Conservation (phyloP, 1,140 invertebrate species). For the Lanistes nyassanus region DNA sequence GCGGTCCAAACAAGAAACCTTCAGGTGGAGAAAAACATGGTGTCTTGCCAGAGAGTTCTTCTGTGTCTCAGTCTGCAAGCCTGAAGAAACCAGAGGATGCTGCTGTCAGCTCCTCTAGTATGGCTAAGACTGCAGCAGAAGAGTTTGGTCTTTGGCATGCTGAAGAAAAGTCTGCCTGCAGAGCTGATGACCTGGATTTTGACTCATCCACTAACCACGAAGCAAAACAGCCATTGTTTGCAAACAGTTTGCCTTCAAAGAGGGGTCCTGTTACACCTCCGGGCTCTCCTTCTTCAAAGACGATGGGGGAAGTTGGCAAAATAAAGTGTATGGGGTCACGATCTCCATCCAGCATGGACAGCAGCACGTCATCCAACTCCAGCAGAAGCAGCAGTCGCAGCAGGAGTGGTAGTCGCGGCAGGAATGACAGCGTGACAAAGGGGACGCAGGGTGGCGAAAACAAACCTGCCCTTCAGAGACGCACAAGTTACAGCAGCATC, state of each 20-base stretch:
- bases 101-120: background rate
- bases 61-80: background rate
- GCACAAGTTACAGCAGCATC: slow-evolving; percentile 6
- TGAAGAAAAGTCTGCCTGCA: no score
- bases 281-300: slow-evolving; percentile 27
- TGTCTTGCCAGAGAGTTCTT: slow-evolving; percentile 5
- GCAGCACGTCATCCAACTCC: slow-evolving; percentile 26
- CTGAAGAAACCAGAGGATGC: slow-evolving; percentile 10
- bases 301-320: slow-evolving; percentile 11
- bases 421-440: slow-evolving; percentile 23
- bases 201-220: background rate
- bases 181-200: no score
- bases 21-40: background rate
- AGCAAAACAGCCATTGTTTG: slow-evolving; percentile 35
- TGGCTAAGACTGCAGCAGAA: no score
- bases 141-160: no score
- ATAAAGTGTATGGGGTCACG: slow-evolving; percentile 22
- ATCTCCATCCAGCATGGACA: slow-evolving; percentile 32
- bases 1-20: no score
- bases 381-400: slow-evolving; percentile 37
- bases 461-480: background rate
- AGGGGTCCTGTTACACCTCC: slow-evolving; percentile 38
- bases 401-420: slow-evolving; percentile 28
- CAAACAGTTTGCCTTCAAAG: slow-evolving; percentile 16
- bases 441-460: slow-evolving; percentile 6